Evolutionary conservation across 64 coral and sea anemone genomes (phyloP).

Genomic region (Montipora cactus): DNA sequence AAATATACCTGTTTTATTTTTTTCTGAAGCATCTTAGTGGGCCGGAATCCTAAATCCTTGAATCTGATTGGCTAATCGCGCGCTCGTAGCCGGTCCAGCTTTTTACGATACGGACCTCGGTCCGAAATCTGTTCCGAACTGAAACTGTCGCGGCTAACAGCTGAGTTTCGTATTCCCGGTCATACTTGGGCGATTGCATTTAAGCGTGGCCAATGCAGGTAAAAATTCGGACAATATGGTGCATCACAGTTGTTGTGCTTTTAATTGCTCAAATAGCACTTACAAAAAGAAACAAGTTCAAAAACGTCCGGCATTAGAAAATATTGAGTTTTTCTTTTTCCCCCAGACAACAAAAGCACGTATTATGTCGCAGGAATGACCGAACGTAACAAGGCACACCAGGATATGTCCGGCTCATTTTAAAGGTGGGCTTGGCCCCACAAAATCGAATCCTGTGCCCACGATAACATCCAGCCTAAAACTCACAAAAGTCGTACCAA

Average conservation of each 20-base stretch:
- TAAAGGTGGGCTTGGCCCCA: conserved; percentile 46
- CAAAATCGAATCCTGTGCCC: conserved; percentile 21
- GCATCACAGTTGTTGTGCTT: background rate
- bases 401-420: conserved; percentile 49
- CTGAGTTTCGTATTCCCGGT: too few relatives aligned
- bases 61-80: too few relatives aligned
- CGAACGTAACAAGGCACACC: conserved; percentile 43
- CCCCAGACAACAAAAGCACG: conserved; percentile 22
- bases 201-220: too few relatives aligned
- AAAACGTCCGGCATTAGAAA: background rate
- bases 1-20: too few relatives aligned
- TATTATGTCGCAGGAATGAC: conserved; percentile 28
- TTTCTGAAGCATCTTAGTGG: too few relatives aligned
- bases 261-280: background rate
- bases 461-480: conserved; percentile 29
- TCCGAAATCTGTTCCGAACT: too few relatives aligned
- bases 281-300: background rate
- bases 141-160: too few relatives aligned
- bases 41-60: too few relatives aligned
- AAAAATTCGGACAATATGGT: background rate
- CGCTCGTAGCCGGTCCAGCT: too few relatives aligned
- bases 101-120: too few relatives aligned
- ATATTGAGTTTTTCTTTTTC: conserved; percentile 16
- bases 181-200: too few relatives aligned
- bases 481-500: background rate